Base-by-base conservation (phyloP, 2,888 invertebrate genomes). In the Pandemis cinnamomeana region DNA sequence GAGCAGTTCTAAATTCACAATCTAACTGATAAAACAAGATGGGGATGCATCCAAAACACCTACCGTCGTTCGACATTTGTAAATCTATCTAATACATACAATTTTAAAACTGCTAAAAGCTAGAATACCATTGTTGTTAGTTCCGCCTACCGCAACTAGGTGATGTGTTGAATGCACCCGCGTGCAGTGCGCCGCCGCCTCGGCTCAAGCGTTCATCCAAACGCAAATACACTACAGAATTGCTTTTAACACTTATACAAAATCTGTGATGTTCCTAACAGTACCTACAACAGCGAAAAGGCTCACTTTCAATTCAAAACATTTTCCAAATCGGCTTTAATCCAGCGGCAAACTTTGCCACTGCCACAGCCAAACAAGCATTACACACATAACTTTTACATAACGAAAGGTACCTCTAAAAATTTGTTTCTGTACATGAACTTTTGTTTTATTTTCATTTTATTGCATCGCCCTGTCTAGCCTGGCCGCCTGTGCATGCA, bases 1-100 rank as follows among this genome's bases (percentile, higher is more conserved):
- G 82, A 87, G 86, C 89, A 83, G 87, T 83, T 84, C 90, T 91
- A 91, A 86, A 85, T 88, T 88, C 87, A 89, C 89, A 87, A 86
- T 87, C 87, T 91, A 91, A 89, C 86, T 86, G 84, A 85, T 84
- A 89, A 87, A 67, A 71, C 42, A 73, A 68, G 60, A 66, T 66
- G 76, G 77, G 84, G 87, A 85, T 86, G 88, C 89, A 88, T 89
- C 83, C 88, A 86, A 84, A 82, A 84, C 83, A 84, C 81, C 75
- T 71, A 58, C 63, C 71, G 64, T 68, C 62, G 61, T 61, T 71
- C 51, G 72, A 58, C 46, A 70, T 67, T 74, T 74, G 67, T 51
- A 74, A 71, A 71, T 76, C 76, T 76, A 78, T 72, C 70, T 73
- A 55, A 20, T 55, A 77, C 72, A 71, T 64, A 71, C 66, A 69